Percentiles rank a stretch among this genome's conserved stretches.
Evolutionary conservation across 2,113 vertebrate genomes (phyloP).

Genomic region (Phalacrocorax aristotelis): DNA sequence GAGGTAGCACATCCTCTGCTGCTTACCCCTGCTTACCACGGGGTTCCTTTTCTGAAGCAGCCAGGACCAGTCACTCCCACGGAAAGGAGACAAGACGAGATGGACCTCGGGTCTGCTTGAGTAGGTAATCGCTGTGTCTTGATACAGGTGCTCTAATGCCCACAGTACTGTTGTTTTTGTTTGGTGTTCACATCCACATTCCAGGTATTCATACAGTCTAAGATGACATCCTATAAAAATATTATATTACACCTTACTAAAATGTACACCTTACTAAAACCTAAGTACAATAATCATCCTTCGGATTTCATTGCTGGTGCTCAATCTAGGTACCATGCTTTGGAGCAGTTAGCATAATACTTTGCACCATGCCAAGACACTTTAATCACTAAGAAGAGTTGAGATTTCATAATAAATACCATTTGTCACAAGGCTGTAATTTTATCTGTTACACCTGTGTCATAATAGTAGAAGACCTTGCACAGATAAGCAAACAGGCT

Average conservation of each 20-base stretch:
- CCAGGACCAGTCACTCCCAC: not conserved
- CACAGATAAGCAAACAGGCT: not conserved
- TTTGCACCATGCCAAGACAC: not conserved
- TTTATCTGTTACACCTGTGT: not conserved
- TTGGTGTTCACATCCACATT: not conserved
- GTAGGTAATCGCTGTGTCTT: not conserved
- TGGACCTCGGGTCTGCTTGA: fast-evolving
- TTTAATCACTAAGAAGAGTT: not conserved
- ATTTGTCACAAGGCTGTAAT: not conserved
- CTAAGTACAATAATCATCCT: not conserved
- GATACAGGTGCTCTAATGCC: not conserved
- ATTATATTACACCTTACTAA: not conserved
- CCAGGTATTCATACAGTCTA: not conserved
- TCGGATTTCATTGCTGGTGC: not conserved
- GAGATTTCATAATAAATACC: not conserved
- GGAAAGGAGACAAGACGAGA: not conserved
- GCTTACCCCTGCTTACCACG: not conserved
- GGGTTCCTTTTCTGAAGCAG: not conserved
- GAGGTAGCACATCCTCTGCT: not conserved
- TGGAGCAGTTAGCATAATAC: not conserved
- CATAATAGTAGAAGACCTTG: fast-evolving
- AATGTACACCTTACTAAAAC: not conserved
- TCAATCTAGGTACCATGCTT: not conserved
- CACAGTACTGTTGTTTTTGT: not conserved
- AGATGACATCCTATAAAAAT: not conserved